A percentile compares a stretch with the other conserved stretches of the same genome.
Conservation (phyloP, 2,113 vertebrate species). For the Heliornis fulica region DNA sequence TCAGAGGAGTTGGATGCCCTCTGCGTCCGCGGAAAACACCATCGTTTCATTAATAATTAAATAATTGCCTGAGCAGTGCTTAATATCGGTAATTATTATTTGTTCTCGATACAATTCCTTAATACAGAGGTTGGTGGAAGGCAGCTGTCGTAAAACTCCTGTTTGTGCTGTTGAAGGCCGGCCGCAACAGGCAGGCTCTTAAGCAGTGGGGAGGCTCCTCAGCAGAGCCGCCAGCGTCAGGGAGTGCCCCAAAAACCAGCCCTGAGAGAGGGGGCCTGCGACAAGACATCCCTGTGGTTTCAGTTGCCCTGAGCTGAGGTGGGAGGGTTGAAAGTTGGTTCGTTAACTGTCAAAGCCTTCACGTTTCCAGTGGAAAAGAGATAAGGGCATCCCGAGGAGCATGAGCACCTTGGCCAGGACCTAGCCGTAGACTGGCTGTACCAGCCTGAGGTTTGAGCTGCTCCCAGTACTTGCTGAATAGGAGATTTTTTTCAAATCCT, state of each 20-base stretch:
- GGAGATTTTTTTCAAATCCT: constrained; percentile 12
- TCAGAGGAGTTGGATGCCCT: background rate
- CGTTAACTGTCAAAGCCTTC: background rate
- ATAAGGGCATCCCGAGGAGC: background rate
- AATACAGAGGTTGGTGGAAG: background rate
- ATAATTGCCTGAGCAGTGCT: background rate
- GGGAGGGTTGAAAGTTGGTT: background rate
- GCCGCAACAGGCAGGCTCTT: background rate
- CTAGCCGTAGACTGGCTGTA: background rate
- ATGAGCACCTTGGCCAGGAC: background rate
- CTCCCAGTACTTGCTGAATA: constrained; percentile 1
- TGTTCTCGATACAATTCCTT: background rate
- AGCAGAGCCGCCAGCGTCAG: fast-evolving
- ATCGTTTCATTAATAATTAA: background rate
- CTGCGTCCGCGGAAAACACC: background rate
- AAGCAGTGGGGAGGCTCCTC: background rate
- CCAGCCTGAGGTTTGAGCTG: background rate
- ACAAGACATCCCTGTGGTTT: background rate
- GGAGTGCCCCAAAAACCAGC: background rate
- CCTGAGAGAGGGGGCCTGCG: background rate
- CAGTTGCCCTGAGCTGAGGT: background rate
- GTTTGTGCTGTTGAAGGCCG: background rate
- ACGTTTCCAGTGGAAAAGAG: background rate
- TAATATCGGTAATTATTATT: background rate
- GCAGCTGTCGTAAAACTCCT: background rate